Percentiles rank a stretch among this genome's conserved stretches.
phyloP scores from a whole-genome alignment of 2,113 vertebrate species.

The Podarcis muralis region DNA sequence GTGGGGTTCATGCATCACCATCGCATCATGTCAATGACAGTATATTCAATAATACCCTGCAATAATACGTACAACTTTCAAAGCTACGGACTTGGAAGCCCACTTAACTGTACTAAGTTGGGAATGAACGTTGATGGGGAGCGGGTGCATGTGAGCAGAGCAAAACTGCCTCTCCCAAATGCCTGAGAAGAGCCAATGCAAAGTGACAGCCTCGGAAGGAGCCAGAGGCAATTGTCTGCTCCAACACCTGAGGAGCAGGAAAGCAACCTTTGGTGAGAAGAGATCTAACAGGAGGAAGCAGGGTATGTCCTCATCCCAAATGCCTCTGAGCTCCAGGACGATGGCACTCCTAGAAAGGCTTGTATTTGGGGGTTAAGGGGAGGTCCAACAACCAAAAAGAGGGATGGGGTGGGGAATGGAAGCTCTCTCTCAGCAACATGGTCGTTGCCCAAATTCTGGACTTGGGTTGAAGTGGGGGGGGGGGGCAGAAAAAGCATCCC shows the following conservation, averaged over 20 bases:
- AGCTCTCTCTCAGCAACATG: not conserved
- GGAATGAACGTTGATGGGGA: not conserved
- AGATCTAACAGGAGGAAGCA: not conserved
- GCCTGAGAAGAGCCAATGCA: not conserved
- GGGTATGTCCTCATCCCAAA: not conserved
- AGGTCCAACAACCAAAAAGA: not conserved
- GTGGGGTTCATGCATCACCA: too few relatives aligned
- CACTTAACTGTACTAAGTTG: not conserved
- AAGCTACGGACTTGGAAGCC: not conserved
- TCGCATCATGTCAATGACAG: not conserved
- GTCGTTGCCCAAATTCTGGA: not conserved
- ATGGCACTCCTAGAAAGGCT: rapidly evolving
- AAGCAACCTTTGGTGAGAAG: not conserved
- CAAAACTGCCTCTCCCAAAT: not conserved
- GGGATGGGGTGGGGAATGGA: not conserved
- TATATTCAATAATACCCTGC: not conserved
- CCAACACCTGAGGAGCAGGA: not conserved
- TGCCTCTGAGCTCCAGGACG: not conserved
- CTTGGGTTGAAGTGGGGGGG: not conserved
- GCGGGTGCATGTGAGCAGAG: not conserved
- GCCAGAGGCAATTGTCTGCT: not conserved
- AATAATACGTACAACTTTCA: not conserved
- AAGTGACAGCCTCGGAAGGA: not conserved
- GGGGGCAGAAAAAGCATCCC: constrained; percentile 16
- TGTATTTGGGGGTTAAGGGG: not conserved